Percentiles rank a stretch among this genome's conserved stretches.
phyloP scores from a whole-genome alignment of 2,888 invertebrate genomes.

The Macroteleia sp. region DNA sequence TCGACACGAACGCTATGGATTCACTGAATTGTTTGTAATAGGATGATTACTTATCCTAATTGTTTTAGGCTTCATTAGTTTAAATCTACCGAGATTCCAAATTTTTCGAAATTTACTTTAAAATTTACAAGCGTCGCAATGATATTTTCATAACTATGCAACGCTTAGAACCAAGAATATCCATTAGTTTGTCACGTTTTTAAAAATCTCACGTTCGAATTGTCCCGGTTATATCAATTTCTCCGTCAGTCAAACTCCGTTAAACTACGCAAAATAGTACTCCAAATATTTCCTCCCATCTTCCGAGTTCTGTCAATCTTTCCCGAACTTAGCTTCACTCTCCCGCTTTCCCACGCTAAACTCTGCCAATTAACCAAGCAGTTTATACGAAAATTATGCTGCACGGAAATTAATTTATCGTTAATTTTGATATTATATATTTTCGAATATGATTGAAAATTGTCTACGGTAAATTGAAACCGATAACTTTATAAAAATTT shows the following conservation, averaged over 20 bases:
- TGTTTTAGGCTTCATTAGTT: slow-evolving; percentile 45
- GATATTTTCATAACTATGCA: too few species aligned
- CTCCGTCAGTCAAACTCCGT: too few species aligned
- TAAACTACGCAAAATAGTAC: slow-evolving; percentile 21
- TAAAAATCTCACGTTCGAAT: neutral
- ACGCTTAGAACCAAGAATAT: too few species aligned
- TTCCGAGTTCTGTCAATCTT: slow-evolving; percentile 38
- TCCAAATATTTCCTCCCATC: slow-evolving; percentile 12
- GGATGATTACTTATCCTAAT: slow-evolving; percentile 49
- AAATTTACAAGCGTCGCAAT: too few species aligned
- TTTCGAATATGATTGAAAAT: too few species aligned
- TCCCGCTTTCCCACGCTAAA: slow-evolving; percentile 15
- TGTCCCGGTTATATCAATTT: slow-evolving; percentile 16
- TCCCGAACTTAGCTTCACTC: slow-evolving; percentile 14
- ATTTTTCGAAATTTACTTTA: neutral
- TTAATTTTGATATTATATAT: too few species aligned
- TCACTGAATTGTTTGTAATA: slow-evolving; percentile 44
- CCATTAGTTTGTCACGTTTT: neutral
- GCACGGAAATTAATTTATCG: slow-evolving; percentile 15
- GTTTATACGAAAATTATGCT: slow-evolving; percentile 13
- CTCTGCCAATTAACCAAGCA: slow-evolving; percentile 16
- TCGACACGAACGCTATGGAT: slow-evolving; percentile 20
- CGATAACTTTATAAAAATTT: too few species aligned
- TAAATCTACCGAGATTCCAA: slow-evolving; percentile 3
- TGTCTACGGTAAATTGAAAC: too few species aligned